phyloP scores from a whole-genome alignment of 1,140 invertebrate species.

The Polypedilum pembai region DNA sequence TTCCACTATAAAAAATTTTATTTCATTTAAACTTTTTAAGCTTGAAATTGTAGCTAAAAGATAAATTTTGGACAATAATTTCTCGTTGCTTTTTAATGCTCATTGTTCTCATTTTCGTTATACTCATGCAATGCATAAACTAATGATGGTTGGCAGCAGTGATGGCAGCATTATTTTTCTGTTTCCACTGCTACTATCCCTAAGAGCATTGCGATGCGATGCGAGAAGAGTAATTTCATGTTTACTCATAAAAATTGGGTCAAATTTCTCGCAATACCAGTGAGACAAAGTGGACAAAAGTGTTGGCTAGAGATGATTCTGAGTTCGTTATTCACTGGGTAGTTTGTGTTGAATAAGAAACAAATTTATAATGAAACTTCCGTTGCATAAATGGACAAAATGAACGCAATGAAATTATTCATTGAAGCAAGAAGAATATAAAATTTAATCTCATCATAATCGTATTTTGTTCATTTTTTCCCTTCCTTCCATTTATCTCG shows the following conservation, averaged over 20 bases:
- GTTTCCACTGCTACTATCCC: neutral
- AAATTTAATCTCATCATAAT: constrained; percentile 8
- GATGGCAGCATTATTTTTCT: neutral
- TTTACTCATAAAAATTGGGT: neutral
- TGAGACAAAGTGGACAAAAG: neutral
- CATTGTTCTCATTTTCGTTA: neutral
- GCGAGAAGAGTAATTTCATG: neutral
- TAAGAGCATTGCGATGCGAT: too few species aligned
- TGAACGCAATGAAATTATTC: neutral
- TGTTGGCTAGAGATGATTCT: too few species aligned
- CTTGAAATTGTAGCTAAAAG: too few species aligned
- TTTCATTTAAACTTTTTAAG: too few species aligned
- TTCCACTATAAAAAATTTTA: too few species aligned
- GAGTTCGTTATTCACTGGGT: too few species aligned
- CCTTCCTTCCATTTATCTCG: too few species aligned
- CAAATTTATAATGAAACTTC: constrained; percentile 18
- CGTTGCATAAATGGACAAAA: constrained; percentile 8
- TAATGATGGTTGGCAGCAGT: constrained; percentile 11
- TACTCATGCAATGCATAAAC: neutral
- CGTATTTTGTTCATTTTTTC: neutral
- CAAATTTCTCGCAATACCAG: neutral
- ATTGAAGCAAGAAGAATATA: neutral
- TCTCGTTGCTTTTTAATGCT: too few species aligned
- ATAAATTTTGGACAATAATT: too few species aligned
- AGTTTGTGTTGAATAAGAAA: neutral